Base-by-base conservation (phyloP, 2,797 vertebrate genomes). In the Petrocephalus schoutedeni region DNA sequence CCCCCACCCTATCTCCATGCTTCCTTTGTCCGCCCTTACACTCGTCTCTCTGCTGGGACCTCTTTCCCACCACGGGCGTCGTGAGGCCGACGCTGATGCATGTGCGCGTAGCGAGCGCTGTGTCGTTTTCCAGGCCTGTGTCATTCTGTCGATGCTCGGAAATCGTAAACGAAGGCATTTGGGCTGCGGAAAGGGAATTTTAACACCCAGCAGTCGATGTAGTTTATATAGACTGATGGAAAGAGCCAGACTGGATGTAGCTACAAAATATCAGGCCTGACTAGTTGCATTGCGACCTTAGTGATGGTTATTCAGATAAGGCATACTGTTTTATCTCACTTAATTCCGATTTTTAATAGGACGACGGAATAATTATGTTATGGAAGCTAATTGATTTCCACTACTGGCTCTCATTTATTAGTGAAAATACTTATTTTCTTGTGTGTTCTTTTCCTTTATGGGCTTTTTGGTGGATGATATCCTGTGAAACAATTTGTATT, bases 331-430 rank as follows among this genome's bases (percentile, higher is more conserved):
- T 80, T 8, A 41, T 49, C 8, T 21, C 36, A 80, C n/a, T 80
- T 41, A 80, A 80, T 41, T 80, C n/a, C 21, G 36, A 77, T 77
- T 77, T 77, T 77, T 36, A 77, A 36, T 77, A 77, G 74, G n/a
- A 67, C 23, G 5, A 80, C 49, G 36, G 74, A 80, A 80, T 41
- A 19, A 41, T 80, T 80, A 41, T n/a, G 2, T n/a, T 49, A 80
- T 80, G 45, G 74, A 80, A 80, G 19, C 36, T 84, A 51, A 84
- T 54, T 54, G 9, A 54, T 84, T 56, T 84, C 82, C 51, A 56
- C 21, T 28, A 21, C 21, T 54, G 82, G 8, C 16, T 54, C 9
- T 54, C 82, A 84, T 54, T 84, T 51, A 51, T 10, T 49, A 84
- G n/a, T 54, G 51, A 84, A 84, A 84, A 4, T 49, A 21, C 41